Conservation (phyloP, 2,888 invertebrate species). For the Cremastinae sp. region DNA sequence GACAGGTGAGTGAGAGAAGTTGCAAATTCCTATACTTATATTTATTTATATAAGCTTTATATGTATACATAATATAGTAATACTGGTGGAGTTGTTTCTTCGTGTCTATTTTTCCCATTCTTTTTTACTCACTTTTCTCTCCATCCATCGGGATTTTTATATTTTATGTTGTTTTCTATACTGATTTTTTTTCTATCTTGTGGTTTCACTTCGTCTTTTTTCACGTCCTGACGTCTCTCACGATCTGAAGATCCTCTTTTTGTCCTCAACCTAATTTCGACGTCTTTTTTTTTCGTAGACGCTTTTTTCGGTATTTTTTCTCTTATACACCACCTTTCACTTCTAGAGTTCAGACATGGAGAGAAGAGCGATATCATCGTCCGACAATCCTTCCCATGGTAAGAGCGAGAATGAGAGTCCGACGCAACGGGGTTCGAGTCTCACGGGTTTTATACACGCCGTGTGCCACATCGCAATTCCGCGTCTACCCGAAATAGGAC, state of each 20-base stretch:
- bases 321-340: slow-evolving; percentile 27
- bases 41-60: background rate
- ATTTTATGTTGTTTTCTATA: too few species aligned
- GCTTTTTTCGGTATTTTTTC: background rate
- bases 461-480: slow-evolving; percentile 30
- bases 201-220: too few species aligned
- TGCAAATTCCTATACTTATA: background rate
- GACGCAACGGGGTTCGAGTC: slow-evolving; percentile 59
- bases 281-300: background rate
- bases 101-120: too few species aligned
- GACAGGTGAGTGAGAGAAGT: background rate
- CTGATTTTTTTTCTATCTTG: too few species aligned
- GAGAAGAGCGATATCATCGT: slow-evolving; percentile 64
- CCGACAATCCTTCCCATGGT: slow-evolving; percentile 56
- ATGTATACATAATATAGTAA: background rate
- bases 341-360: slow-evolving; percentile 63
- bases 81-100: too few species aligned
- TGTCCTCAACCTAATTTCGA: too few species aligned
- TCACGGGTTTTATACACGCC: slow-evolving; percentile 66
- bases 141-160: too few species aligned
- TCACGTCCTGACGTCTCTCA: too few species aligned
- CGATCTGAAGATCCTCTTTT: too few species aligned
- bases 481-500: slow-evolving; percentile 32
- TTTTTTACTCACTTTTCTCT: too few species aligned
- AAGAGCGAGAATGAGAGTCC: slow-evolving; percentile 43